Percentiles rank a stretch among this genome's conserved stretches.
Conservation (phyloP, 2,797 vertebrate species). For the Lerista edwardsae region DNA sequence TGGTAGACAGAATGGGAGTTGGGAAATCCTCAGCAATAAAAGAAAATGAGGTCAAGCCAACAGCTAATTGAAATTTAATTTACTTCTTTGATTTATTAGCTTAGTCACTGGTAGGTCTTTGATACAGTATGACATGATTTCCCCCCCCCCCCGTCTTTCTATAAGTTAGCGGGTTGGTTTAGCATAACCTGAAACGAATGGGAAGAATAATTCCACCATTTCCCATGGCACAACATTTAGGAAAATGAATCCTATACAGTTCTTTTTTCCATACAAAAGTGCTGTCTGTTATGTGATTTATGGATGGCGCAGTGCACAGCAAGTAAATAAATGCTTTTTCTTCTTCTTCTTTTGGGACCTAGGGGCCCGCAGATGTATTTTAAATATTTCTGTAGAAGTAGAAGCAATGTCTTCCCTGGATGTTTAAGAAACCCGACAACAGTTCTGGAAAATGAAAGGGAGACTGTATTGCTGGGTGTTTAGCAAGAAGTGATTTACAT, state of each 20-base stretch:
- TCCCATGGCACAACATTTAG: slow-evolving; percentile 52
- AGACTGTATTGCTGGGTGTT: slow-evolving; percentile 67
- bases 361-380: slow-evolving; percentile 59
- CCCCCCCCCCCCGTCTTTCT: slow-evolving; percentile 39
- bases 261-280: slow-evolving; percentile 26
- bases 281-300: slow-evolving; percentile 72
- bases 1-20: not conserved
- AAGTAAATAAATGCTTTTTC: slow-evolving; percentile 73
- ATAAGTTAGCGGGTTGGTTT: slow-evolving; percentile 43
- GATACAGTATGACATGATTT: not conserved
- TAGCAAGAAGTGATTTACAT: slow-evolving; percentile 77
- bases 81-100: slow-evolving; percentile 50
- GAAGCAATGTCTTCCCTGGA: slow-evolving; percentile 65
- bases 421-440: slow-evolving; percentile 66
- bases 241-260: slow-evolving; percentile 65
- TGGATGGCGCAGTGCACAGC: slow-evolving; percentile 61
- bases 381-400: slow-evolving; percentile 65
- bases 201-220: slow-evolving; percentile 57
- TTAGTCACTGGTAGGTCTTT: slow-evolving; percentile 33
- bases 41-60: slow-evolving; percentile 30
- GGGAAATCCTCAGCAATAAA: slow-evolving; percentile 34
- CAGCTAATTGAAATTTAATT: slow-evolving; percentile 63
- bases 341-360: slow-evolving; percentile 62
- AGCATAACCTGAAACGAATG: slow-evolving; percentile 58
- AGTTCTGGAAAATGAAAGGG: slow-evolving; percentile 72